Base-by-base conservation (phyloP, 2,888 invertebrate species). In the Muschampia plurimacula region DNA sequence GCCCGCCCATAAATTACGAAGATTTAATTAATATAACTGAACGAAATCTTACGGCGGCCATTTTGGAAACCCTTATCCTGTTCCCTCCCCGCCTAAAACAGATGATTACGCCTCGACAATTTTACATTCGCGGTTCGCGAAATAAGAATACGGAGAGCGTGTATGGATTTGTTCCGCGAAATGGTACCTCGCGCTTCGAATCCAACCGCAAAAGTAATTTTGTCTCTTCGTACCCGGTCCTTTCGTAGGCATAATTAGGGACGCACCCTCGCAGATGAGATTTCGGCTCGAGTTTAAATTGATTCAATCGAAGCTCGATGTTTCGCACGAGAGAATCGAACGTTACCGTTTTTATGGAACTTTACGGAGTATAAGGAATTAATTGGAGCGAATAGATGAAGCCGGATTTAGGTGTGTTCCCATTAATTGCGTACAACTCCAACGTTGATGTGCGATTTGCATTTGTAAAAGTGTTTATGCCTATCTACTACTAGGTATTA, bases 31-130 rank as follows among this genome's bases (percentile, higher is more conserved):
- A 91, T 93, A 89, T 89, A 87, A 86, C 90, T 86, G 88, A 89
- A 91, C 92, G 87, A 93, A 93, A 94, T 94, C 93, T 94, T 94
- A 94, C 89, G 84, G 86, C 86, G 78, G 93, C 93, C 93, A 93
- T 93, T 89, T 93, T 93, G 91, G 80, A 86, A 79, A 87, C 92
- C 93, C 90, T 90, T 89, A 87, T 84, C 86, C 72, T 60, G 62
- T 52, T 62, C 67, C 89, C 87, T 82, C 89, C 89, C 89, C 87
- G 90, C 88, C 88, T 86, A 86, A 84, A 90, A 91, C 93, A 91
- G 89, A 91, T 92, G 93, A 93, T 92, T 91, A 89, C 87, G 84
- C 88, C 84, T 89, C 82, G 80, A 83, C 91, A 85, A 90, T 84
- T 63, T 82, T 87, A 78, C 67, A 75, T 62, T 55, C 67, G 62